Evolutionary conservation across 2,113 vertebrate genomes (phyloP), one percentile per base, ranked within the genome.

Genomic region (Furnarius figulus): DNA sequence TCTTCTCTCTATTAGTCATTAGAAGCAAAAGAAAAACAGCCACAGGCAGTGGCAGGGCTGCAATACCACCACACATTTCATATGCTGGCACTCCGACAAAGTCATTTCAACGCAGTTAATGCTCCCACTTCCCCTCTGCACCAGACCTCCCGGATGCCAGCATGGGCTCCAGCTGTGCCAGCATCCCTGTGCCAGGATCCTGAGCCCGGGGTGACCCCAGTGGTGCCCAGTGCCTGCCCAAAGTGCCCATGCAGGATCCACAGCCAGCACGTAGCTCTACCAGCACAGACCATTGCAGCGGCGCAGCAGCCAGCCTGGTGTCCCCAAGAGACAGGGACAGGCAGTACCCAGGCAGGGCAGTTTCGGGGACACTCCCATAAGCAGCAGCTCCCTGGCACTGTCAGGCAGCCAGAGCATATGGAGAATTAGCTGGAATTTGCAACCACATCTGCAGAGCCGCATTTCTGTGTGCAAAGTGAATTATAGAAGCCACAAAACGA

Each of bases 1-100:
- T 97, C 89, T 97, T 77, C 91, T 96, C 96, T 97, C 93, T 97
- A 94, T 97, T 97, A 98, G 97, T 97, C 97, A 97, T 98, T 98
- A 98, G 93, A 93, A 88, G 93, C 72, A 67, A 77, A 96, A 96
- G 89, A 93, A 96, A 98, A 97, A 97, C 96, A 97, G 96, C 97
- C 95, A 96, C 97, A 78, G 97, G 97, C 97, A 87, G 66, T 21
- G 56, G 93, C 86, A 95, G 96, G 85, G 85, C 96, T 94, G 86
- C 65, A 90, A 27, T 91, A 89, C 85, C 95, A 89, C 47, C 89
- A 66, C 53, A 56, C 92, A 70, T 87, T 90, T 95, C 92, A 92
- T 70, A 72, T 16, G 80, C 80, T 95, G 93, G 95, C 90, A 68
- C 63, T 50, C 92, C 2, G 4, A 93, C 93, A 97, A 61, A 93